phyloP scores from a whole-genome alignment of 2,888 invertebrate species.

The Shargacucullia verbasci region DNA sequence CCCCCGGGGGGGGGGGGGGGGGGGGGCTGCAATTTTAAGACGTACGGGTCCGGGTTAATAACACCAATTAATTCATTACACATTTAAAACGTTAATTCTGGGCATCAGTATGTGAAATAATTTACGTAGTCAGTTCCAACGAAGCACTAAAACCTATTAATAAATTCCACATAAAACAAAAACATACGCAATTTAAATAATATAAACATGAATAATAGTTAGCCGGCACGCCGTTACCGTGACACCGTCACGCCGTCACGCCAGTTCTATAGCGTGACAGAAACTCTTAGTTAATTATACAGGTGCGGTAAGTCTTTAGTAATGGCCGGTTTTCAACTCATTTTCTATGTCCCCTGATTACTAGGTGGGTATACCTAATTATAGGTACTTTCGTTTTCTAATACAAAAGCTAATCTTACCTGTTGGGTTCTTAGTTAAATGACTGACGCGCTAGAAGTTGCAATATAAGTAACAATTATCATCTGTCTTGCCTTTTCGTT shows the following conservation, averaged over 20 bases:
- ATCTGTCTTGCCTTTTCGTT: too few species aligned
- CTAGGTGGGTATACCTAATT: constrained; percentile 17
- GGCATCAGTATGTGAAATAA: too few species aligned
- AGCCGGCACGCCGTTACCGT: constrained; percentile 13
- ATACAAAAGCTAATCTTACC: too few species aligned
- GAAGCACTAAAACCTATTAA: neutral
- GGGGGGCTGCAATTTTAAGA: too few species aligned
- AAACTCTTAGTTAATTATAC: constrained; percentile 56
- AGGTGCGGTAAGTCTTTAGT: constrained; percentile 50
- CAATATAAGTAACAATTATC: too few species aligned
- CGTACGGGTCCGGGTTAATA: too few species aligned
- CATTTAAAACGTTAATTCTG: too few species aligned
- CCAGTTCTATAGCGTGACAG: constrained; percentile 48
- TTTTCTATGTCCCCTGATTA: constrained; percentile 22
- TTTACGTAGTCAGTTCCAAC: too few species aligned
- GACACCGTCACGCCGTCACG: constrained; percentile 18
- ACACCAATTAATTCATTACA: too few species aligned
- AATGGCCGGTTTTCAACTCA: constrained; percentile 39
- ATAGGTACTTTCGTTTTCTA: neutral
- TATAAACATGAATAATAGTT: constrained; percentile 26
- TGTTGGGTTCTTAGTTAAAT: too few species aligned
- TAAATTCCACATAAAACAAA: constrained; percentile 23
- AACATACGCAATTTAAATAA: constrained; percentile 22
- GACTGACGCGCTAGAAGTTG: too few species aligned
- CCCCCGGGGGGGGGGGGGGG: too few species aligned